Base-by-base conservation (phyloP, 2,888 invertebrate species). In the Alloscopus bannaensis region DNA sequence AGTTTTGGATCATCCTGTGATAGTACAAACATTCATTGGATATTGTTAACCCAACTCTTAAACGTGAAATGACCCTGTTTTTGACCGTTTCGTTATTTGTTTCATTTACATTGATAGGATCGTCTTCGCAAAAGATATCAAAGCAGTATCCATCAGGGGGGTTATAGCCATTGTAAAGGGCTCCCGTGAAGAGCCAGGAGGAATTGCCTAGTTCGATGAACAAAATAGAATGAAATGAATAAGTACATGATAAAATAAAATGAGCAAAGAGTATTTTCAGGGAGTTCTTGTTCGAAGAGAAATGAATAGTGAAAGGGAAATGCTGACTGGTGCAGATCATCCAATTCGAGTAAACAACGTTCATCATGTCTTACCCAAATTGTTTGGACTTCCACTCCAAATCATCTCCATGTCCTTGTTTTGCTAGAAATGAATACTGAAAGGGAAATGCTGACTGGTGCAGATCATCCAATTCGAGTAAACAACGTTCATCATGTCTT, bases 141-240 rank as follows among this genome's bases (percentile, higher is more conserved):
- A 96, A 99, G 87, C 98, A 98, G 88, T 97, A 98, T 0, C 97
- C 97, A 4, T 91, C 90, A 0, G 98, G 98, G 0, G 96, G 94
- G 0, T 92, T 91, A 87, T 97, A 97, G 0, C 91, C 92, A 86
- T 96, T 95, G 88, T 91, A 94, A 13, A 97, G 89, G 0, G 93
- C 93, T 0, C 96, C 94, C 0, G 96, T 96, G 86, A 98, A 96
- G 6, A 98, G 89, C 85, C 93, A 91, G 0, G 93, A 91, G 0
- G 90, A 86, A 29, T 86, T 86, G 85, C 89, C 89, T 88, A 69
- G 13, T 72, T 60, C 29, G 24, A 45, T 20, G 3, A 36, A 50
- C 55, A 79, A n/a, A 28, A 22, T 40, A 60, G 1, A 22, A 11
- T 28, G 4, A 31, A 31, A n/a, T n/a, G n/a, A 8, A 4, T 65